Percentiles rank a stretch among this genome's conserved stretches.
phyloP scores from a whole-genome alignment of 1,140 invertebrate genomes.

The Formica selysi region DNA sequence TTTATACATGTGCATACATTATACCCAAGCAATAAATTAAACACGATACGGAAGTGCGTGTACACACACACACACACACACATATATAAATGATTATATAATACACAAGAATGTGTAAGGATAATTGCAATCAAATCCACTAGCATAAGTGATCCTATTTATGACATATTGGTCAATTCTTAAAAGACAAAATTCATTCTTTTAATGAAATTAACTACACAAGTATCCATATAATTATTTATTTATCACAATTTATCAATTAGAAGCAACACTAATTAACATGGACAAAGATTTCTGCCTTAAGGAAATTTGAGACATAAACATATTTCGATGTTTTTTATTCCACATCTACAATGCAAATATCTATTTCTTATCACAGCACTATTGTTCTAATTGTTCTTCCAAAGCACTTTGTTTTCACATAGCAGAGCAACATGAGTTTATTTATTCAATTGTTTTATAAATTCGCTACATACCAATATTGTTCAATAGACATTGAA shows the following conservation, averaged over 20 bases:
- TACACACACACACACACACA: no score
- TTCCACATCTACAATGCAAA: not conserved
- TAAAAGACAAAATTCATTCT: not conserved
- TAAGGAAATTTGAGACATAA: conserved; percentile 1
- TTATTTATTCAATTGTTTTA: not conserved
- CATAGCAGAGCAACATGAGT: not conserved
- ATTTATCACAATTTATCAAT: not conserved
- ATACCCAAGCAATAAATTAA: no score
- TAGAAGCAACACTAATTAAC: not conserved
- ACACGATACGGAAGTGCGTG: no score
- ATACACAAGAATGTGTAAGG: not conserved
- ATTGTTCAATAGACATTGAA: not conserved
- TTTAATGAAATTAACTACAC: conserved; percentile 3
- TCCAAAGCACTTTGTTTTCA: not conserved
- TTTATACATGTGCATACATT: no score
- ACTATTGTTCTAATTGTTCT: not conserved
- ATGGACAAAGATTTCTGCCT: not conserved
- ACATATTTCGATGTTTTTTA: not conserved
- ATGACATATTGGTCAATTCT: not conserved
- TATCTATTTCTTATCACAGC: conserved; percentile 11
- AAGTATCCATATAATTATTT: conserved; percentile 12
- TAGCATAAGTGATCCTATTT: not conserved
- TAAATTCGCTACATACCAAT: not conserved
- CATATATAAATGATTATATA: not conserved
- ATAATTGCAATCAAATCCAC: not conserved